These are phyloP conservation scores for Litoditis marina DNA, from an alignment of 2,888 invertebrate species.

Conservation along the genomic window DNA sequence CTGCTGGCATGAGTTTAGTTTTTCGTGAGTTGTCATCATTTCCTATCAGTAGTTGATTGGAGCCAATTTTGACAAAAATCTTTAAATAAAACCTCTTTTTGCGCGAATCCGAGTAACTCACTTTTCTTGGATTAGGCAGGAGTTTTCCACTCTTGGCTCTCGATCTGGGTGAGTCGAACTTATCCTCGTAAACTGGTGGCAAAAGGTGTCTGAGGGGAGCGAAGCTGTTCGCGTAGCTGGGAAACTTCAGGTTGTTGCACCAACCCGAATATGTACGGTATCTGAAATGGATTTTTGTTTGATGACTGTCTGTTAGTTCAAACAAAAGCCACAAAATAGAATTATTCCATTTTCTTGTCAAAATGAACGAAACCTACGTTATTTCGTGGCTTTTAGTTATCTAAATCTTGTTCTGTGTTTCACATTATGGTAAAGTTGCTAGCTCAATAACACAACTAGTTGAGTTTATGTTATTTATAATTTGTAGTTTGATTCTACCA, in stretches of 20 bases:
- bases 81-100: no score
- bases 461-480: no score
- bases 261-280: conserved; percentile 84
- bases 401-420: background rate
- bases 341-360: no score
- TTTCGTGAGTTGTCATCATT: no score
- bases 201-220: conserved; percentile 55
- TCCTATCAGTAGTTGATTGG: no score
- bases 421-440: background rate
- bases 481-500: background rate
- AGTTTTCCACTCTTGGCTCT: conserved; percentile 45
- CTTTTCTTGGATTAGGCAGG: conserved; percentile 55
- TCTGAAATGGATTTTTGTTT: no score
- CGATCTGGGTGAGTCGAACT: conserved; percentile 62
- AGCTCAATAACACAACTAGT: background rate
- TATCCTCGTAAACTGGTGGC: conserved; percentile 77
- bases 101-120: background rate
- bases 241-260: conserved; percentile 73
- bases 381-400: background rate
- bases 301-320: no score
- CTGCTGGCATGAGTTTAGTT: no score
- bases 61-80: no score
- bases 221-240: conserved; percentile 58
- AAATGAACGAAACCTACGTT: no score
- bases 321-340: no score